Base-by-base conservation (phyloP, 2,888 invertebrate species). In the Leuctra nigra region DNA sequence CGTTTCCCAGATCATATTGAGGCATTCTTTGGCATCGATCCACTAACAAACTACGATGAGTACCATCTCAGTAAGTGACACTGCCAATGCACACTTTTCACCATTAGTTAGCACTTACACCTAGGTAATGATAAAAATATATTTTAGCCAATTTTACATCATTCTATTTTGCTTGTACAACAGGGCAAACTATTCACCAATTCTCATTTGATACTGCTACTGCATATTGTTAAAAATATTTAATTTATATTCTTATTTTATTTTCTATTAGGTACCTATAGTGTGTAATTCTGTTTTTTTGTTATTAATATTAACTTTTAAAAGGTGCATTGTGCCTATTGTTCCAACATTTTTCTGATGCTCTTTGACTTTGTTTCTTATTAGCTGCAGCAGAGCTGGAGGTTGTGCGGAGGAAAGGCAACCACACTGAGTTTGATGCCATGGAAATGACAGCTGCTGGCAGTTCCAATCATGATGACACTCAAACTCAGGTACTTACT, bases 11-110 rank as follows among this genome's bases (percentile, higher is more conserved):
- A 75, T 48, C 65, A 68, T 36, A 65, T 77, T 9, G 71, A 75
- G 41, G 64, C 68, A 11, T 76, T 77, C 63, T 77, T 80, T 63
- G 77, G 75, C 1, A 68, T 77, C 14, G 77, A 79, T 65, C 76
- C 77, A 3, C 67, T 78, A 7, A 69, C 70, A 36, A 72, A 72
- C 62, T 75, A 75, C 54, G 77, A 78, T 57, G 77, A 78, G 65
- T 70, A 68, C 44, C 70, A 75, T 61, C 63, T 73, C 29, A 70
- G 77, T 77, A 69, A 69, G 71, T 67, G 7, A 7, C 6, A 6
- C 11, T 29, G 29, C 6, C 11, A 11, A 29, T 6, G 11, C 29
- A 29, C 6, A 6, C 6, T 29, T 11, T 11, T 11, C 29, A 29
- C 6, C 29, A 29, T 29, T 6, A 29, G 11, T 29, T 6, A 11